Conservation (phyloP, 2,797 vertebrate species). For the Propithecus perrieri region DNA sequence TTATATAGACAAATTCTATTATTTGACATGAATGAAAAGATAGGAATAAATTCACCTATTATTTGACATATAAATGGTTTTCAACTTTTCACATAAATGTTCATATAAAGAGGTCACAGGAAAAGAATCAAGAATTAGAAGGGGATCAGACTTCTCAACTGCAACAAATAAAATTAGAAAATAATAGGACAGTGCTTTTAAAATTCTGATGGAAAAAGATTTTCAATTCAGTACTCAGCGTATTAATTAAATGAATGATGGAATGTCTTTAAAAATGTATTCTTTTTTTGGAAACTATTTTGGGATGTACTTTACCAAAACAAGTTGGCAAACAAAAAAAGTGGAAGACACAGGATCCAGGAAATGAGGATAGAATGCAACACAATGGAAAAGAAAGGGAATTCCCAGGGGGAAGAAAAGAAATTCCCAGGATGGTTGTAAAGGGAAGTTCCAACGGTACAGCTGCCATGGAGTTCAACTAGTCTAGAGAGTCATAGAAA, state of each 20-base stretch:
- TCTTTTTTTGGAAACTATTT: not conserved
- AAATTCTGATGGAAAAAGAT: not conserved
- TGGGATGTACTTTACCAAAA: not conserved
- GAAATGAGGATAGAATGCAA: not conserved
- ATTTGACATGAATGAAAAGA: not conserved
- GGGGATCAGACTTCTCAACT: not conserved
- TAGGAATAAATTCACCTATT: not conserved
- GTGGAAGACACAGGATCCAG: not conserved
- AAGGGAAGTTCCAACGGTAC: not conserved
- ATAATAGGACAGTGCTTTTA: not conserved
- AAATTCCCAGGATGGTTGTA: not conserved
- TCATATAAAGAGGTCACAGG: not conserved
- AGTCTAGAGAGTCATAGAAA: not conserved
- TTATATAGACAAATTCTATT: not conserved
- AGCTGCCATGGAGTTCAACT: not conserved
- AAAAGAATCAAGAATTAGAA: not conserved
- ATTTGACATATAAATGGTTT: not conserved
- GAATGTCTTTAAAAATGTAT: not conserved
- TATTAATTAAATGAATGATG: not conserved
- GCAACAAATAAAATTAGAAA: slow-evolving; percentile 1
- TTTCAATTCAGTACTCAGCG: not conserved
- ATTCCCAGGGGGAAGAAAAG: not conserved
- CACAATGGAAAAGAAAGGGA: not conserved
- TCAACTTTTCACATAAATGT: not conserved
- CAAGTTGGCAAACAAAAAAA: not conserved